Conservation (phyloP, 1,140 invertebrate genomes). For the Copidosoma floridanum region DNA sequence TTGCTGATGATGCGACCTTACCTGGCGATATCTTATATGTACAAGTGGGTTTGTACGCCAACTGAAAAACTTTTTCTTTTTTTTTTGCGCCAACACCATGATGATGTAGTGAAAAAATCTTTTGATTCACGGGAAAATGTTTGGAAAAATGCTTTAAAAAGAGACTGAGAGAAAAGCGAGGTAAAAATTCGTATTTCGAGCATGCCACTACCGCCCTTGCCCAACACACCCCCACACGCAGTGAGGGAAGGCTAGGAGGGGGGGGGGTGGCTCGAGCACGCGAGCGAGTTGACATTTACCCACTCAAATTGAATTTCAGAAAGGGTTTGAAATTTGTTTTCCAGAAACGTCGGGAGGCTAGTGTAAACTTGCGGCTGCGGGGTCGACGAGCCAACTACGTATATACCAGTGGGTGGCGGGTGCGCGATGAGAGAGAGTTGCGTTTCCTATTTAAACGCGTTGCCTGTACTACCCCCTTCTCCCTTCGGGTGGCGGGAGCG, state of each 20-base stretch:
- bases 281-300: slow-evolving; percentile 17
- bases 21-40: too few relatives aligned
- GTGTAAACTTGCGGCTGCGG: slow-evolving; percentile 19
- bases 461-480: too few relatives aligned
- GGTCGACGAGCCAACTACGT: background rate
- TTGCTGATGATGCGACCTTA: too few relatives aligned
- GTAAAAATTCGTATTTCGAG: too few relatives aligned
- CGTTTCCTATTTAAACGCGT: slow-evolving; percentile 6
- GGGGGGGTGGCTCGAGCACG: background rate
- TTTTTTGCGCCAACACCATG: background rate
- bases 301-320: slow-evolving; percentile 30
- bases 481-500: background rate
- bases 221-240: too few relatives aligned
- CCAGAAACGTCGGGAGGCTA: slow-evolving; percentile 22
- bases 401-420: background rate
- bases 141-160: too few relatives aligned
- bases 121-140: too few relatives aligned
- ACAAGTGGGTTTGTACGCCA: too few relatives aligned
- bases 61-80: too few relatives aligned
- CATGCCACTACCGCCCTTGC: too few relatives aligned
- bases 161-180: too few relatives aligned
- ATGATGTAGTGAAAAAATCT: background rate
- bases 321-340: slow-evolving; percentile 30
- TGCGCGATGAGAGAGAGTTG: background rate
- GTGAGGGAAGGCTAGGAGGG: background rate